Evolutionary conservation across 2,888 invertebrate species (phyloP), one percentile per base, ranked within the genome.

Genomic region (Gymnocheta viridis): DNA sequence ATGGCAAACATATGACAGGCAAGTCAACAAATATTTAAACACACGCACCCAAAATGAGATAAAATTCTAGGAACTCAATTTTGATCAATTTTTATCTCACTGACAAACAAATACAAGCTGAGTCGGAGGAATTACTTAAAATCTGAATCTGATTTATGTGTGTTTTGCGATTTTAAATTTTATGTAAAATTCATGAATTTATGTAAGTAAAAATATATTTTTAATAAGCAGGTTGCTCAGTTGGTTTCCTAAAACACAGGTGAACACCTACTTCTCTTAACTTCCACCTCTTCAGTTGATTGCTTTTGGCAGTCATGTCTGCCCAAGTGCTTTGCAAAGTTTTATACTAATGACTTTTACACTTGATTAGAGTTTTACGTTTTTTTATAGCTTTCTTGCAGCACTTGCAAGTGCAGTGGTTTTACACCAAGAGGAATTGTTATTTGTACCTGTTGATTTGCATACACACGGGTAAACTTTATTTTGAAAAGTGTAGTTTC

Each of bases 201-300:
- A 32, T 32, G 5, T 32, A 60, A 56, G 38, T 67, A 54, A 66
- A 81, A 81, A 84, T 77, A 81, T 77, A 51, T 67, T 84, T 84
- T 84, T 84, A 77, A 84, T 84, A 84, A 84, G 77, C 81, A 77
- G 60, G 38, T 83, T 81, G 72, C 32, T 58, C 47, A 22, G 19
- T 35, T 24, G 35, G n/a, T 44, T 29, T 19, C 24, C 24, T 67
- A 17, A 24, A 62, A 49, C 19, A 79, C 79, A 70, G 38, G 58
- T 72, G 72, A 69, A 80, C 83, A 62, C 56, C 76, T n/a, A n/a
- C n/a, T n/a, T 76, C 41, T 72, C 7, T 44, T 14, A 24, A 27
- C 29, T 51, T 76, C 49, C 51, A 70, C n/a, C 29, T 47, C 35
- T 67, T 24, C 27, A 29, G 41, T 29, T 60, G 41, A 41, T 78